Percentiles rank a stretch among this genome's conserved stretches.
Conservation (phyloP, 2,797 vertebrate genomes). For the Sebastes alutus region DNA sequence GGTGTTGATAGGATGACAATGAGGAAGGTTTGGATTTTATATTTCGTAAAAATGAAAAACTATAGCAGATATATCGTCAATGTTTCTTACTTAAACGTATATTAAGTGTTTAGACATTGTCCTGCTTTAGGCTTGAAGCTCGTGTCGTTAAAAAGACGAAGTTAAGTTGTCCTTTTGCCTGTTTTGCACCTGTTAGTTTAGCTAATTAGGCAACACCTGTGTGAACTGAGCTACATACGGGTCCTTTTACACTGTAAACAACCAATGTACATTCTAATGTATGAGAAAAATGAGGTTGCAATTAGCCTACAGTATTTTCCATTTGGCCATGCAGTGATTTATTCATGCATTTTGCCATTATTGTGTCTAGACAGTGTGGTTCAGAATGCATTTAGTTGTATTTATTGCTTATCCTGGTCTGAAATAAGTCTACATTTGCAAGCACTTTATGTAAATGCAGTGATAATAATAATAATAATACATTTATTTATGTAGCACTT, state of each 20-base stretch:
- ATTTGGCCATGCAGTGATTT: constrained; percentile 9
- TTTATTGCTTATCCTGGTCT: constrained; percentile 8
- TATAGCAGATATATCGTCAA: no score
- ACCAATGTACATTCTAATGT: not conserved
- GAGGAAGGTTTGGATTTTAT: constrained; percentile 75
- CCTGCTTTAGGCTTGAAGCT: no score
- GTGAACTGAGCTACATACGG: not conserved
- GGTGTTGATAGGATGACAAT: constrained; percentile 52
- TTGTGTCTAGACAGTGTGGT: not conserved
- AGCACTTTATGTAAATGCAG: not conserved
- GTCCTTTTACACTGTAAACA: not conserved
- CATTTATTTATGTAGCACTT: no score
- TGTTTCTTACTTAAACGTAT: not conserved
- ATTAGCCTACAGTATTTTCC: not conserved
- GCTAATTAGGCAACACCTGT: constrained; percentile 6
- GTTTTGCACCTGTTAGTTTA: not conserved
- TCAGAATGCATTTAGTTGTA: constrained; percentile 15
- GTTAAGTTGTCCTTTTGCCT: not conserved
- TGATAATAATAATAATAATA: not conserved
- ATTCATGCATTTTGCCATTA: not conserved
- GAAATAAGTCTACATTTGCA: not conserved
- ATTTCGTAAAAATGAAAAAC: not conserved
- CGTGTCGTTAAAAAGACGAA: not conserved
- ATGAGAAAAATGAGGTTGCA: not conserved
- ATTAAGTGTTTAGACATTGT: not conserved